A percentile compares a stretch with the other conserved stretches of the same genome.
Evolutionary conservation across 2,888 invertebrate species (phyloP).

Genomic region (Tricholauxania praeusta): DNA sequence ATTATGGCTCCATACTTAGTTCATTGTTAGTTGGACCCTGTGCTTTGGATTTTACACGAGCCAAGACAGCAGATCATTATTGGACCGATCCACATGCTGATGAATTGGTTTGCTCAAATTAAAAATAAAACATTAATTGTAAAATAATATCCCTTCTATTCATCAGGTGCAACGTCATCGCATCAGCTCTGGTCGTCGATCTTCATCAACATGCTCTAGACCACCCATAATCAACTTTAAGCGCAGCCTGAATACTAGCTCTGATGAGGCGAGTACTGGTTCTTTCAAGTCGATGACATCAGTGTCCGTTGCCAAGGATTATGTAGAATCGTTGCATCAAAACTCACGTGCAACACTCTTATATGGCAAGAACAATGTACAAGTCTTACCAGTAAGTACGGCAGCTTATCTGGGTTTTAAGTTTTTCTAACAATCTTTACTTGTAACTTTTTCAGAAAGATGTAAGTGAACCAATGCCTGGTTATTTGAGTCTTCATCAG

Average conservation of each 20-base stretch:
- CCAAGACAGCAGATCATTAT: slow-evolving; percentile 89
- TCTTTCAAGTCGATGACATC: slow-evolving; percentile 63
- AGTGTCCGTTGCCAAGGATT: slow-evolving; percentile 81
- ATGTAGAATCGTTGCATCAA: slow-evolving; percentile 95
- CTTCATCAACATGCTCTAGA: slow-evolving; percentile 78
- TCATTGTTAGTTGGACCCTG: slow-evolving; percentile 93
- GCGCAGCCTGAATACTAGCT: slow-evolving; percentile 80
- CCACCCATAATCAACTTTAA: slow-evolving; percentile 80
- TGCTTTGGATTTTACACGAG: slow-evolving; percentile 90
- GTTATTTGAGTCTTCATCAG: slow-evolving; percentile 94
- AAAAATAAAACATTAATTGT: background rate
- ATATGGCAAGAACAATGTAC: slow-evolving; percentile 94
- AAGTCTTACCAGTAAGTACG: slow-evolving; percentile 83
- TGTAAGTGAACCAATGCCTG: slow-evolving; percentile 84
- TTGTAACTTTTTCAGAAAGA: slow-evolving; percentile 74
- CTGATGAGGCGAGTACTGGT: slow-evolving; percentile 75
- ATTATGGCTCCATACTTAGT: slow-evolving; percentile 90
- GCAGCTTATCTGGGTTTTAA: background rate
- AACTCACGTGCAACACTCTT: slow-evolving; percentile 90
- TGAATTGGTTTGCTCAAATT: slow-evolving; percentile 75
- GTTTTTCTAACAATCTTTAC: background rate
- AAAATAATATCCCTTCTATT: background rate
- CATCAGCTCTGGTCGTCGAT: slow-evolving; percentile 84
- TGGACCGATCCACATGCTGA: slow-evolving; percentile 97
- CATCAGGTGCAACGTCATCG: slow-evolving; percentile 72